Evolutionary conservation across 2,113 vertebrate genomes (phyloP).

Genomic region (Chionodraco myersi): DNA sequence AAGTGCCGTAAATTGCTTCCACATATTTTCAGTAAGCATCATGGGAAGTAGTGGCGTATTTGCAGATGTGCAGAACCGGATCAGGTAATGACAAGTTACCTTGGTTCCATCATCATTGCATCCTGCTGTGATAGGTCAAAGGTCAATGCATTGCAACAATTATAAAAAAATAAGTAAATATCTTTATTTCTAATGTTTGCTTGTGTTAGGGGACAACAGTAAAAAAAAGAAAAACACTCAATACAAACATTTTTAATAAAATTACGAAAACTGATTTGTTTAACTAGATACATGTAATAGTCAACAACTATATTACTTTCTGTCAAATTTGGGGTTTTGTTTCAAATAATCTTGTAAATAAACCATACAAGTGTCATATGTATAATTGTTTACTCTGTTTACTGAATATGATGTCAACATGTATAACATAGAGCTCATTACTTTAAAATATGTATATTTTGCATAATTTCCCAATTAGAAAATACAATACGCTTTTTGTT

Average conservation of each 20-base stretch:
- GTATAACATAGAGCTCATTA: too few species aligned
- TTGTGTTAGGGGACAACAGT: not conserved
- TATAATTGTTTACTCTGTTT: too few species aligned
- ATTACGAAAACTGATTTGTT: not conserved
- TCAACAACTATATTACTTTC: too few species aligned
- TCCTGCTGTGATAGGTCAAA: constrained; percentile 8
- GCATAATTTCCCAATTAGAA: not conserved
- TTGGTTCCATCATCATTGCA: not conserved
- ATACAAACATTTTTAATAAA: not conserved
- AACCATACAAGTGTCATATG: not conserved
- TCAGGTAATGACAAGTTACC: not conserved
- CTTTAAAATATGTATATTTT: not conserved
- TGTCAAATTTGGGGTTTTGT: not conserved
- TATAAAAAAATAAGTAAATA: not conserved
- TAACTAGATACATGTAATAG: too few species aligned
- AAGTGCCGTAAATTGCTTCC: too few species aligned
- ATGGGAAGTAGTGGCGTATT: too few species aligned
- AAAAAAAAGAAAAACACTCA: not conserved
- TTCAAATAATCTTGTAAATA: not conserved
- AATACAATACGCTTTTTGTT: not conserved
- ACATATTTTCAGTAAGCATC: too few species aligned
- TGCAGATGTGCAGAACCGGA: too few species aligned
- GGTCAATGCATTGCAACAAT: not conserved
- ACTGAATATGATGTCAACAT: too few species aligned
- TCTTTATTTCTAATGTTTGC: not conserved